These are phyloP conservation scores for Virgularia gustaviana DNA, from an alignment of 92 coral and sea anemone species.

Conservation along the genomic window DNA sequence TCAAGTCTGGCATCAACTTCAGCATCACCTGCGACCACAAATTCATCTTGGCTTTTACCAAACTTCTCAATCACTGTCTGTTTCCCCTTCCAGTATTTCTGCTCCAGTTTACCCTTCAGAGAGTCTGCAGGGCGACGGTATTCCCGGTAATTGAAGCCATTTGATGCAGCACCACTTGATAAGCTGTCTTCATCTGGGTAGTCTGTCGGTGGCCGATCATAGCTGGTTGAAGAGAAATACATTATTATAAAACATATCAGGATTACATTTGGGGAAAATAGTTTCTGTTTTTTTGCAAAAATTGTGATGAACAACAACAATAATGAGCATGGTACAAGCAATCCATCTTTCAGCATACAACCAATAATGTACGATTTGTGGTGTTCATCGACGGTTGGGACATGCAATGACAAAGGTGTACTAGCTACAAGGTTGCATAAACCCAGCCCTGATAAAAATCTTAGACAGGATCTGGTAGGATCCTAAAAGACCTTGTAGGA, in stretches of 20 bases:
- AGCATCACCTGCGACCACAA: constrained; percentile 94
- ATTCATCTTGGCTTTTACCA: constrained; percentile 90
- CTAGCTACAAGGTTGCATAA: no score
- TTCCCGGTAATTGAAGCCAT: constrained; percentile 81
- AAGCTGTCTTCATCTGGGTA: constrained; percentile 73
- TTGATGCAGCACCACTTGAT: constrained; percentile 55
- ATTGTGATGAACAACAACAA: background rate
- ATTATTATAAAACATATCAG: background rate
- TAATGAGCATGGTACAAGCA: background rate
- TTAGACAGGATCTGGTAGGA: background rate
- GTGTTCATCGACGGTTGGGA: no score
- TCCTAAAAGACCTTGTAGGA: no score
- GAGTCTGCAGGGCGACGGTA: constrained; percentile 76
- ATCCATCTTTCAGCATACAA: no score
- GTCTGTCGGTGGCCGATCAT: constrained; percentile 69
- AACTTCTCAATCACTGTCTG: constrained; percentile 84
- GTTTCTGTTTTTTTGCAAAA: background rate
- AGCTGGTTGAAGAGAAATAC: constrained; percentile 42
- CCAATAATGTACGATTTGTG: no score
- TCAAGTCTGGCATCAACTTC: constrained; percentile 97
- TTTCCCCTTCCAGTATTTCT: constrained; percentile 90
- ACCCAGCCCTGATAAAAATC: no score
- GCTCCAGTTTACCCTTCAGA: constrained; percentile 84
- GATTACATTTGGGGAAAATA: background rate
- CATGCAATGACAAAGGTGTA: no score